Evolutionary conservation across 2,888 invertebrate species (phyloP).

Genomic region (Trichogramma evanescens): DNA sequence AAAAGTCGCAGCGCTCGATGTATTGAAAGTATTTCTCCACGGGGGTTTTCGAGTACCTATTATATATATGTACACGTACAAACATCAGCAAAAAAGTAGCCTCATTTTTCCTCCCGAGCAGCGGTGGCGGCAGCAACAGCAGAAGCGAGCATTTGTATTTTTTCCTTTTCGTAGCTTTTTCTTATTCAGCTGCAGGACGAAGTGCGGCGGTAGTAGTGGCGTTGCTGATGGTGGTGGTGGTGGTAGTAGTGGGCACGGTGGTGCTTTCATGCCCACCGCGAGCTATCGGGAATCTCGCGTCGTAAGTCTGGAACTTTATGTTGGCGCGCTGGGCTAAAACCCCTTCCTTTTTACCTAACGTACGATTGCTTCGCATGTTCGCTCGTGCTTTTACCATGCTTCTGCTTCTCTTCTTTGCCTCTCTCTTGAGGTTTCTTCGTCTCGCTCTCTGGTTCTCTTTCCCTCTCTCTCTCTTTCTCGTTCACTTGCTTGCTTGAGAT

Average conservation of each 20-base stretch:
- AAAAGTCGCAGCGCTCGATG: background rate
- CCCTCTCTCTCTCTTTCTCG: constrained; percentile 17
- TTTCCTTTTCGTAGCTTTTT: constrained; percentile 16
- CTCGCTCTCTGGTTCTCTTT: background rate
- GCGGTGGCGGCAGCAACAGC: constrained; percentile 2
- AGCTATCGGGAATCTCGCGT: constrained; percentile 48
- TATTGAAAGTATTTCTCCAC: constrained; percentile 8
- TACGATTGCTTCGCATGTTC: constrained; percentile 44
- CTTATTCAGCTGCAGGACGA: background rate
- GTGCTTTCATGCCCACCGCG: constrained; percentile 47
- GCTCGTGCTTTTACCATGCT: constrained; percentile 29
- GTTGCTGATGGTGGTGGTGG: too few relatives aligned
- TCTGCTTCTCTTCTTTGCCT: constrained; percentile 17
- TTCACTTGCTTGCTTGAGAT: constrained; percentile 41
- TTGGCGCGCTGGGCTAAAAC: constrained; percentile 43
- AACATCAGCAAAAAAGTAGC: constrained; percentile 4
- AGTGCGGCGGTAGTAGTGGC: background rate
- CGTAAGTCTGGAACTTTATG: constrained; percentile 49
- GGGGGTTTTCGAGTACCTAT: constrained; percentile 13
- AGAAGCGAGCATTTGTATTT: constrained; percentile 25
- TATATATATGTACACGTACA: background rate
- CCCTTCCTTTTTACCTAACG: constrained; percentile 43
- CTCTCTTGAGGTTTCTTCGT: constrained; percentile 5
- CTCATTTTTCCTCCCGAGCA: constrained; percentile 28
- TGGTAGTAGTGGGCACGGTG: constrained; percentile 14